Evolutionary conservation across 1,140 invertebrate genomes (phyloP).

Genomic region (Bombus vancouverensis): DNA sequence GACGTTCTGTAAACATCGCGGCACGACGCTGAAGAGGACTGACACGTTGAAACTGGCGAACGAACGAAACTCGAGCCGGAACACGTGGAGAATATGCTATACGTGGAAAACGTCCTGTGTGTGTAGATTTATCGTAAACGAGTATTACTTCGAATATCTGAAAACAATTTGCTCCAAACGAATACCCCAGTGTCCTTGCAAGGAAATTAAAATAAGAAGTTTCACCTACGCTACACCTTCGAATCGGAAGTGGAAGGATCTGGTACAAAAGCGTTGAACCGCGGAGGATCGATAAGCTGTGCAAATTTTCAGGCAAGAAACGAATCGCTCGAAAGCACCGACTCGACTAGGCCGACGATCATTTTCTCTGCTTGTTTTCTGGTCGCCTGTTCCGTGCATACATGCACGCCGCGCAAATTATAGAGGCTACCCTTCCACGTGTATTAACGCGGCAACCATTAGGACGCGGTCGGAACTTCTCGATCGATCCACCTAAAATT

Average conservation of each 20-base stretch:
- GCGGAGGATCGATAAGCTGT: neutral
- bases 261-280: neutral
- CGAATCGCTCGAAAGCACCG: conserved; percentile 36
- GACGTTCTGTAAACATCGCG: conserved; percentile 26
- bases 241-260: neutral
- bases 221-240: neutral
- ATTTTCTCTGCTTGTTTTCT: conserved; percentile 48
- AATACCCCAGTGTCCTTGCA: no score
- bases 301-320: neutral
- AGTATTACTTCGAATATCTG: neutral
- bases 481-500: conserved; percentile 56
- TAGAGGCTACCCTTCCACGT: conserved; percentile 38
- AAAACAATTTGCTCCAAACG: neutral
- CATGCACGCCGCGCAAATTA: conserved; percentile 37
- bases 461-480: conserved; percentile 12
- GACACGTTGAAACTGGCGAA: neutral
- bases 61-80: neutral
- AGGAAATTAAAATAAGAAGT: neutral
- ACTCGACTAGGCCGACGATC: conserved; percentile 37
- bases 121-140: neutral
- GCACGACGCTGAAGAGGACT: neutral
- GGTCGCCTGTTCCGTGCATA: conserved; percentile 17
- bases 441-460: conserved; percentile 26
- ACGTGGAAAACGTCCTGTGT: no score
- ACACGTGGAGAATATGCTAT: no score